Base-by-base conservation (phyloP, 2,888 invertebrate species). In the Eupithecia subfuscata region DNA sequence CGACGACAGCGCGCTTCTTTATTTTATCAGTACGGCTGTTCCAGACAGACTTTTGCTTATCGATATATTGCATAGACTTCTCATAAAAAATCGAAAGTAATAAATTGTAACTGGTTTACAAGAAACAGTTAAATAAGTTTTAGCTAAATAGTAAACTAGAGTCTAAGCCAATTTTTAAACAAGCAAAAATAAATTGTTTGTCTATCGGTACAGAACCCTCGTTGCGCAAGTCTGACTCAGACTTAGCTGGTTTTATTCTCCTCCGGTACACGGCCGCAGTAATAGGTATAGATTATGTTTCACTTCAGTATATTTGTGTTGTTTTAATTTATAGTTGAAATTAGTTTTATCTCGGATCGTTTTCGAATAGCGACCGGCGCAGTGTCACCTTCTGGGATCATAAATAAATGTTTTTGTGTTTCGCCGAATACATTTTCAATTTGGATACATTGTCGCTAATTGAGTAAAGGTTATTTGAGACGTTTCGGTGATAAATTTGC, bases 221-320 rank as follows among this genome's bases (percentile, higher is more conserved):
- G 14, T 22, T 6, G 34, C n/a, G 11, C 16, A n/a, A 68, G 22
- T 7, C 16, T 40, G 22, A 45, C 43, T 43, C 25, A 34, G 7
- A 22, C 68, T 68, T 68, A 22, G 25, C 68, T 43, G 43, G 40
- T 43, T 68, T 34, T 64, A 22, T 64, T 82, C 74, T 74, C 63
- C 73, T 77, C 71, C 73, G 70, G 69, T 74, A 74, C 73, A 76
- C 74, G 72, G 74, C 75, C 80, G 73, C 75, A 71, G 69, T 79
- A 79, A 80, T 80, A 82, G 83, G 75, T 75, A 75, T 71, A 78
- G 79, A 77, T 80, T 83, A 81, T 78, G 71, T 81, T 81, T 80
- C 79, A 79, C 71, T 73, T 78, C 74, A 76, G 75, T 78, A 74
- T 71, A 80, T 82, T 78, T 81, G 82, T 81, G 79, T 81, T 76